Conservation (phyloP, 2,888 invertebrate species). For the Lithosia quadra region DNA sequence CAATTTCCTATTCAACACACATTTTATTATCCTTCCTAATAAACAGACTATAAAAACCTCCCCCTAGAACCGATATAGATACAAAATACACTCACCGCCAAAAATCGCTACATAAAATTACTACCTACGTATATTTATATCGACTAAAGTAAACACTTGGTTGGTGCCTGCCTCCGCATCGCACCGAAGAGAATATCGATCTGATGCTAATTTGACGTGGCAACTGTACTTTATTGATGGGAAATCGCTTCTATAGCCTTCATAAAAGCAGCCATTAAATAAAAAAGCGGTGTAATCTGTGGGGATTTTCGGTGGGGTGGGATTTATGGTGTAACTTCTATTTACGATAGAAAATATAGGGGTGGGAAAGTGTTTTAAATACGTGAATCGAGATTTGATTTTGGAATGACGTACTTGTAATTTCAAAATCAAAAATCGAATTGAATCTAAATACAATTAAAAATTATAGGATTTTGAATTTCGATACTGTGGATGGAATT, state of each 20-base stretch:
- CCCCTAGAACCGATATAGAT: neutral
- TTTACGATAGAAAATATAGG: constrained; percentile 12
- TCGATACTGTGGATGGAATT: too few relatives aligned
- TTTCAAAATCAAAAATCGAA: too few relatives aligned
- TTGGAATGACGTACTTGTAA: neutral
- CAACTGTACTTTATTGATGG: constrained; percentile 67
- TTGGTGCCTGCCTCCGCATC: constrained; percentile 64
- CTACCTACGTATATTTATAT: constrained; percentile 23
- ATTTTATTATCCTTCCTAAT: neutral
- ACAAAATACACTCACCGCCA: constrained; percentile 10
- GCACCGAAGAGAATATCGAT: constrained; percentile 76
- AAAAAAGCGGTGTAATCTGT: constrained; percentile 43
- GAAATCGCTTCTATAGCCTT: constrained; percentile 59
- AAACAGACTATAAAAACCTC: neutral
- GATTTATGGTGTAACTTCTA: constrained; percentile 37
- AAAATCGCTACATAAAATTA: constrained; percentile 26
- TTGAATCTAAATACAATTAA: too few relatives aligned
- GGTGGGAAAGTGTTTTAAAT: constrained; percentile 14
- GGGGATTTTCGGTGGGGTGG: constrained; percentile 26
- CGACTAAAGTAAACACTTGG: constrained; percentile 38
- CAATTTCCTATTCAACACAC: neutral
- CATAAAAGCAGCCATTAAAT: constrained; percentile 51
- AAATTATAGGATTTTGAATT: too few relatives aligned
- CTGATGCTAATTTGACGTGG: constrained; percentile 74
- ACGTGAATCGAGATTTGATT: constrained; percentile 11